phyloP scores from a whole-genome alignment of 2,888 invertebrate species.

The Himalopsyche japonica region DNA sequence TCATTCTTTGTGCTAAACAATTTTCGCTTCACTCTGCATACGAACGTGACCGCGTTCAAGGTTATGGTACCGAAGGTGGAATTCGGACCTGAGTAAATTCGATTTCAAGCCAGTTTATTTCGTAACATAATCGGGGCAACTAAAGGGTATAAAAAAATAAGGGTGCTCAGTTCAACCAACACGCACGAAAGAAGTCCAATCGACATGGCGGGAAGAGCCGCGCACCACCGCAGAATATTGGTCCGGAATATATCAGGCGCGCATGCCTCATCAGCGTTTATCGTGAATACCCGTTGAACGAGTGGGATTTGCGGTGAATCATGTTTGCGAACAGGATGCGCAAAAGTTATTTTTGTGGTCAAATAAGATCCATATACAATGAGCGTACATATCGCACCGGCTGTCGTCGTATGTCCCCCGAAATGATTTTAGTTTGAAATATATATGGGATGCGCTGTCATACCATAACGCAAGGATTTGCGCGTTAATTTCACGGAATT shows the following conservation, averaged over 20 bases:
- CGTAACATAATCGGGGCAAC: too few relatives aligned
- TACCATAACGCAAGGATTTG: not conserved
- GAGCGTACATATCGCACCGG: not conserved
- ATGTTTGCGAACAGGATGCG: not conserved
- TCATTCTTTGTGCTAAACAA: not conserved
- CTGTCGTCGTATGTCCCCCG: not conserved
- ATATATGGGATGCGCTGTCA: not conserved
- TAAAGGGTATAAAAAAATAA: too few relatives aligned
- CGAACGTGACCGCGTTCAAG: not conserved
- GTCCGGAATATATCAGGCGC: not conserved
- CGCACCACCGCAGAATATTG: not conserved
- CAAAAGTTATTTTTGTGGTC: not conserved
- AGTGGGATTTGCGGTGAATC: not conserved
- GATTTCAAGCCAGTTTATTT: too few relatives aligned
- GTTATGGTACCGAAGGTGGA: not conserved
- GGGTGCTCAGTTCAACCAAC: not conserved
- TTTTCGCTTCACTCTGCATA: not conserved
- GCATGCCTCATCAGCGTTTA: not conserved
- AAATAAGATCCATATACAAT: not conserved
- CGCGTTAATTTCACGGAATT: not conserved
- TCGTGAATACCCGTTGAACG: not conserved
- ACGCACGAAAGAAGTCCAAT: not conserved
- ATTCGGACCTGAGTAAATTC: not conserved
- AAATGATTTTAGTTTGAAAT: not conserved
- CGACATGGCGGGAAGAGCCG: not conserved